phyloP scores from a whole-genome alignment of 2,113 vertebrate species.

The Phoenicopterus ruber region DNA sequence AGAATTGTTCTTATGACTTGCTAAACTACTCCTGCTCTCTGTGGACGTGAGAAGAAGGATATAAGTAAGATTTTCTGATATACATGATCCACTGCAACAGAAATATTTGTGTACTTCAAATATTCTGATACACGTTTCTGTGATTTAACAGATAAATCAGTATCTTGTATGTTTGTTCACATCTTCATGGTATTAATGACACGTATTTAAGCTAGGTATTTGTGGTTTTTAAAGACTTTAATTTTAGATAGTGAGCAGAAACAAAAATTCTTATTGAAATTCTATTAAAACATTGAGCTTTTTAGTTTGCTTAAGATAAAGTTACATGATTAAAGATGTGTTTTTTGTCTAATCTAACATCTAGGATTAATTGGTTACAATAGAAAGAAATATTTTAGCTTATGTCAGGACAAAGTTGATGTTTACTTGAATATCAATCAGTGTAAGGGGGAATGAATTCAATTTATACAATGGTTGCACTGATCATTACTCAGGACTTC shows the following conservation, averaged over 20 bases:
- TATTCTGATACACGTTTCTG: background rate
- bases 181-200: background rate
- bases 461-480: background rate
- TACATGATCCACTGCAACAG: background rate
- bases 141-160: background rate
- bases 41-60: background rate
- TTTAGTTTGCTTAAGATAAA: background rate
- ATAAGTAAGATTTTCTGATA: background rate
- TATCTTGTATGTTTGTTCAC: background rate
- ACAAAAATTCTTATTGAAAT: background rate
- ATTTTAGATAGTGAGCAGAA: background rate
- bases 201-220: background rate
- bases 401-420: background rate
- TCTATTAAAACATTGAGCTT: background rate
- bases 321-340: background rate
- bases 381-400: background rate
- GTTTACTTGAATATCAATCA: background rate
- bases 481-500: background rate
- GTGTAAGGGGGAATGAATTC: background rate
- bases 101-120: background rate
- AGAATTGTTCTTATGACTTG: background rate
- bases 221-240: background rate
- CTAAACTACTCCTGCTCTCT: background rate
- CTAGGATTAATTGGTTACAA: background rate
- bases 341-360: background rate